Evolutionary conservation across 2,888 invertebrate genomes (phyloP).

Genomic region (Apotomis turbidana): DNA sequence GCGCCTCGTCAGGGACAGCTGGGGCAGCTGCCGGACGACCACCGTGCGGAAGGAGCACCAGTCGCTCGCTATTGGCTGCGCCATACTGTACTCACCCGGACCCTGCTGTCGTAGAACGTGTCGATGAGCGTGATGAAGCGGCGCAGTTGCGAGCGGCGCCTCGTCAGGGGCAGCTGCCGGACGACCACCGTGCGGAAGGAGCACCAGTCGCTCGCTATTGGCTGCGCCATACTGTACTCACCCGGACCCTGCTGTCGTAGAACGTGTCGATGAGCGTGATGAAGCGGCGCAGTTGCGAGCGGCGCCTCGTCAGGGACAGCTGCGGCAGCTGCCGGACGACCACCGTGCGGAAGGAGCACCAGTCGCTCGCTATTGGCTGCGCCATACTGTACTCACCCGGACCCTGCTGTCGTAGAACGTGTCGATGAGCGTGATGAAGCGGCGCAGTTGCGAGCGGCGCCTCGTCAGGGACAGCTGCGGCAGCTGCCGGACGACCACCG

Average conservation of each 20-base stretch:
- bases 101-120: slow-evolving; percentile 97
- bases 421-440: slow-evolving; percentile 98
- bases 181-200: slow-evolving; percentile 74
- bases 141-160: slow-evolving; percentile 92
- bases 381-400: slow-evolving; percentile 71
- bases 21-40: slow-evolving; percentile 91
- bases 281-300: slow-evolving; percentile 96
- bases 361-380: slow-evolving; percentile 96
- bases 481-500: slow-evolving; percentile 86
- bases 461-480: slow-evolving; percentile 89
- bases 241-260: slow-evolving; percentile 95
- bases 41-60: slow-evolving; percentile 84
- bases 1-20: slow-evolving; percentile 87
- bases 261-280: slow-evolving; percentile 98
- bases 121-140: slow-evolving; percentile 98
- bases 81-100: slow-evolving; percentile 79
- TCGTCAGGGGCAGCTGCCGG: slow-evolving; percentile 90
- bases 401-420: slow-evolving; percentile 97
- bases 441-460: slow-evolving; percentile 92
- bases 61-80: slow-evolving; percentile 95
- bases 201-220: slow-evolving; percentile 96
- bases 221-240: slow-evolving; percentile 80
- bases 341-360: slow-evolving; percentile 80
- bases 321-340: slow-evolving; percentile 92
- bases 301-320: slow-evolving; percentile 87